Conservation (phyloP, 2,797 vertebrate species). For the Schizothorax lantsangensis region DNA sequence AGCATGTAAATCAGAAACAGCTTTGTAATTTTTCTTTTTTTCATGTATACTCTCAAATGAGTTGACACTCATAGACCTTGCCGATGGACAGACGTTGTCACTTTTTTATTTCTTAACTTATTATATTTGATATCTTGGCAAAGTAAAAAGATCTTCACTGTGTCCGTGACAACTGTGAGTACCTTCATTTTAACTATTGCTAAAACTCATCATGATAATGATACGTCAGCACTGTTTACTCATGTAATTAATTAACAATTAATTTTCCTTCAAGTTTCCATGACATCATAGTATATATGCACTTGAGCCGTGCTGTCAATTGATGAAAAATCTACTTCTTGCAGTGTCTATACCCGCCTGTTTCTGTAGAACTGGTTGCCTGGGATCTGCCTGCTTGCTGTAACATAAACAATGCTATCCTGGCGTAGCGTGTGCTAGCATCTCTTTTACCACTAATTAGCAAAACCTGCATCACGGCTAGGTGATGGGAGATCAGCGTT, state of each 20-base stretch:
- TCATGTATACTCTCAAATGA: slow-evolving; percentile 21
- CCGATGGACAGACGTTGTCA: slow-evolving; percentile 18
- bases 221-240: slow-evolving; percentile 58
- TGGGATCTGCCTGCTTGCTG: slow-evolving; percentile 70
- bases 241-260: slow-evolving; percentile 57
- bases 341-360: slow-evolving; percentile 62
- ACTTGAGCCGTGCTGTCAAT: slow-evolving; percentile 64
- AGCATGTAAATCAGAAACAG: slow-evolving; percentile 52
- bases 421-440: slow-evolving; percentile 62
- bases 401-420: slow-evolving; percentile 70
- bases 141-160: slow-evolving; percentile 74
- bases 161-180: slow-evolving; percentile 80
- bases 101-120: slow-evolving; percentile 46
- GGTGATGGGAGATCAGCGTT: slow-evolving; percentile 49
- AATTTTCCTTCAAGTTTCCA: slow-evolving; percentile 59
- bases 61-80: slow-evolving; percentile 17
- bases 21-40: slow-evolving; percentile 52
- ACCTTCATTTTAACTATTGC: slow-evolving; percentile 67
- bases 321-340: slow-evolving; percentile 65
- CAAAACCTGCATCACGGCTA: slow-evolving; percentile 40
- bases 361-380: slow-evolving; percentile 53
- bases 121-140: slow-evolving; percentile 55
- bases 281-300: slow-evolving; percentile 64
- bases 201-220: slow-evolving; percentile 63
- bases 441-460: slow-evolving; percentile 55